Evolutionary conservation across 1,140 invertebrate species (phyloP).

Genomic region (Lucilia sericata): DNA sequence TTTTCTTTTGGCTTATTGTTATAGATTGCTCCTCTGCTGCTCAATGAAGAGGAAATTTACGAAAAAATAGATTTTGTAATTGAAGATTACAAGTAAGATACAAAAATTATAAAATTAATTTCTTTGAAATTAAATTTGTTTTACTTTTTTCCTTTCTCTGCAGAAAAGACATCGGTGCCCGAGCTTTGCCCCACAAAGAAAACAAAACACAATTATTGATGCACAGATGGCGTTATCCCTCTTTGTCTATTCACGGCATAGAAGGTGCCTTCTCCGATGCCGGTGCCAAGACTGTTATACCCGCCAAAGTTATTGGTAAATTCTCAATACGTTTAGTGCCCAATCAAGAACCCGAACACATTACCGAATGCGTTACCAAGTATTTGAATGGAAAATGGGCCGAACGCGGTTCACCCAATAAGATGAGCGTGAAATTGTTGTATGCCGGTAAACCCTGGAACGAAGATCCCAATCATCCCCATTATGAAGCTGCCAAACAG

Average conservation of each 20-base stretch:
- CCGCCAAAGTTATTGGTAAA: conserved; percentile 93
- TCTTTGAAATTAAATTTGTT: too few relatives aligned
- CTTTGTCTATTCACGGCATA: conserved; percentile 92
- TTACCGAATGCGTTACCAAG: conserved; percentile 79
- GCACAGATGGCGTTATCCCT: conserved; percentile 92
- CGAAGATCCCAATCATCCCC: conserved; percentile 89
- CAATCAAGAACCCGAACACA: conserved; percentile 84
- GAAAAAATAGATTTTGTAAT: conserved; percentile 91
- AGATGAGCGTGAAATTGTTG: conserved; percentile 76
- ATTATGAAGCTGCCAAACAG: conserved; percentile 88
- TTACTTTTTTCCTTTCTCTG: not conserved
- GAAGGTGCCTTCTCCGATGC: conserved; percentile 87
- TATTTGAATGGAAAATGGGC: conserved; percentile 81
- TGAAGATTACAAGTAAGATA: conserved; percentile 76
- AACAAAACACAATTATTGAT: conserved; percentile 85
- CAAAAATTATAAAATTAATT: too few relatives aligned
- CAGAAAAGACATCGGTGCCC: conserved; percentile 77
- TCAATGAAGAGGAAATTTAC: conserved; percentile 84
- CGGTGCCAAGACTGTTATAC: conserved; percentile 96
- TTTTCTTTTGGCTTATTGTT: not conserved
- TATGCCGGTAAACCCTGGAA: conserved; percentile 86
- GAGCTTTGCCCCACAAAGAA: conserved; percentile 79
- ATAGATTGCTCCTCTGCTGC: conserved; percentile 70
- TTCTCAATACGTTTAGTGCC: conserved; percentile 97
- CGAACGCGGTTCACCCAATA: conserved; percentile 85